Conservation (phyloP, 2,797 vertebrate genomes). For the Varecia variegata region DNA sequence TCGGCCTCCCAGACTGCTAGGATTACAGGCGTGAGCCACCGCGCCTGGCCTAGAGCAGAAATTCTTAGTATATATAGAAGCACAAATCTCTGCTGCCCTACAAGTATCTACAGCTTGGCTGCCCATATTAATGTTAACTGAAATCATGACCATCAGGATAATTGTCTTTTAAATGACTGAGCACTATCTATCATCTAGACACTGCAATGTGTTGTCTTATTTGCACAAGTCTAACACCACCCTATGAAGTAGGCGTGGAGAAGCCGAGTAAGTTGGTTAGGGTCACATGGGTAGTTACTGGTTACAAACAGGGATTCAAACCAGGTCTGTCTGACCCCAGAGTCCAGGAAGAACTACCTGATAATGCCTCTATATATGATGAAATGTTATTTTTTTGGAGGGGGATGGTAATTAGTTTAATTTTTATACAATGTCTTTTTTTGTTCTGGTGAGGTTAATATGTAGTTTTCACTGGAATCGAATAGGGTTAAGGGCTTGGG, state of each 20-base stretch:
- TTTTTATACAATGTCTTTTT: background rate
- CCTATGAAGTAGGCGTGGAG: background rate
- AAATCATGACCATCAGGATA: background rate
- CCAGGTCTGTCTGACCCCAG: background rate
- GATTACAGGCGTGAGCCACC: too few relatives aligned
- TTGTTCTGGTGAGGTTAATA: background rate
- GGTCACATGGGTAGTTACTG: background rate
- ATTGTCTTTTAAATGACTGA: background rate
- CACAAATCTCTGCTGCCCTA: background rate
- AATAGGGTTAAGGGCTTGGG: background rate
- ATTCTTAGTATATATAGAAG: background rate
- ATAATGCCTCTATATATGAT: background rate
- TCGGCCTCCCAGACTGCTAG: too few relatives aligned
- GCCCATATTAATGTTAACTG: background rate
- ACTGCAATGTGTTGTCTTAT: background rate
- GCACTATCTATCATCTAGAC: background rate
- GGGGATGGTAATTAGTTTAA: background rate
- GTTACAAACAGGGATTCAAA: background rate
- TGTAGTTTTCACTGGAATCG: background rate
- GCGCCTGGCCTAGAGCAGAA: background rate
- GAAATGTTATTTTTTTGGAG: background rate
- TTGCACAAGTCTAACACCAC: background rate
- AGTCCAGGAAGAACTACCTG: background rate
- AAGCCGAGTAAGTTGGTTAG: background rate
- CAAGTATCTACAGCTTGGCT: background rate